These are phyloP conservation scores for Drosophila ambigua DNA, from an alignment of 1,140 invertebrate species.

Conservation along the genomic window DNA sequence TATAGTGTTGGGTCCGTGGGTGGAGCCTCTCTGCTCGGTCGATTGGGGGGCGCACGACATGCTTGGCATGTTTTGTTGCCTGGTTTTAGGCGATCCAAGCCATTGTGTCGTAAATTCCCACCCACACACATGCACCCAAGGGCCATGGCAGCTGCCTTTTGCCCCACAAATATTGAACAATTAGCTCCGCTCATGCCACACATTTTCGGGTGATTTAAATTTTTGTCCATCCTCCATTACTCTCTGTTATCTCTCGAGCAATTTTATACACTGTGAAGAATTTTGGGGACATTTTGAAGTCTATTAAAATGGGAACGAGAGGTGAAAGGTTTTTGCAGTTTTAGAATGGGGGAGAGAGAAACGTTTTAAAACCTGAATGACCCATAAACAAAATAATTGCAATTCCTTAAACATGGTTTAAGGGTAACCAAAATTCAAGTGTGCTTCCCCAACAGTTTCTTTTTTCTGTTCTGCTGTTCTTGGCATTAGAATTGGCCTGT, in stretches of 20 bases:
- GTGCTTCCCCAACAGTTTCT: no score
- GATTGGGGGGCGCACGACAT: constrained; percentile 48
- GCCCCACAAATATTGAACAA: constrained; percentile 69
- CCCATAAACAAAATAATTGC: no score
- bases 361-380: no score
- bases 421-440: no score
- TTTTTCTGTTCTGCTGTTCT: neutral
- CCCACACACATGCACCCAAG: constrained; percentile 52
- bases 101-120: constrained; percentile 72
- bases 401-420: no score
- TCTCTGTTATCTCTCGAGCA: no score
- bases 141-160: constrained; percentile 54
- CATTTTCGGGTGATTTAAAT: constrained; percentile 55
- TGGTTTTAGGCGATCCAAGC: constrained; percentile 52
- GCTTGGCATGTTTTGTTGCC: constrained; percentile 67
- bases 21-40: constrained; percentile 17
- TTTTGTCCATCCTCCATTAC: constrained; percentile 8
- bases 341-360: no score
- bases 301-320: no score
- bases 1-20: constrained; percentile 1
- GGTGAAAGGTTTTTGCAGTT: no score
- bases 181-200: constrained; percentile 56
- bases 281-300: no score
- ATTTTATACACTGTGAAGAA: no score
- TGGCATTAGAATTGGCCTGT: constrained; percentile 14